phyloP scores from a whole-genome alignment of 2,888 invertebrate species.

The Campaea margaritaria region DNA sequence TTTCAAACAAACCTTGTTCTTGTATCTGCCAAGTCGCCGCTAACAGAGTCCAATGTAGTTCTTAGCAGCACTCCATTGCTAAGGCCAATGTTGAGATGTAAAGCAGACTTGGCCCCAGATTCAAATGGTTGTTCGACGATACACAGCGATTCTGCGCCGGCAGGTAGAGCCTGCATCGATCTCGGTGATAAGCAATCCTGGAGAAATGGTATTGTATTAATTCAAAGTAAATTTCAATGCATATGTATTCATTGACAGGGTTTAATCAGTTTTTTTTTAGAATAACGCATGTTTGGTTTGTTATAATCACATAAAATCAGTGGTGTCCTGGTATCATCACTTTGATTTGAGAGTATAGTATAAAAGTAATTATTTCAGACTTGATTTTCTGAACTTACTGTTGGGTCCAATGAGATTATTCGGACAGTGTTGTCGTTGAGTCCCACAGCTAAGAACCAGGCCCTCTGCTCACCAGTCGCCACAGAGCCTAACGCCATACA shows the following conservation, averaged over 20 bases:
- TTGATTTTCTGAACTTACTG: slow-evolving; percentile 80
- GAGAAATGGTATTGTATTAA: slow-evolving; percentile 34
- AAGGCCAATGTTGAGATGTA: slow-evolving; percentile 98
- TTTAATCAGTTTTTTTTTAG: slow-evolving; percentile 66
- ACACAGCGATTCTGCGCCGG: slow-evolving; percentile 97
- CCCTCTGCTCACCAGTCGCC: slow-evolving; percentile 96
- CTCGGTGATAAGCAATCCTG: slow-evolving; percentile 97
- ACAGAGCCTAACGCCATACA: slow-evolving; percentile 99
- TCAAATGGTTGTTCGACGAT: slow-evolving; percentile 94
- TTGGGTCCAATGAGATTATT: slow-evolving; percentile 98
- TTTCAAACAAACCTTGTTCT: slow-evolving; percentile 89
- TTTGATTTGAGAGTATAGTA: slow-evolving; percentile 4
- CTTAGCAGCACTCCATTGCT: slow-evolving; percentile 98
- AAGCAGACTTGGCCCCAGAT: slow-evolving; percentile 88
- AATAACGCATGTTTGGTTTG: slow-evolving; percentile 83
- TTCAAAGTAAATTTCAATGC: neutral
- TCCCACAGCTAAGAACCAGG: slow-evolving; percentile 98
- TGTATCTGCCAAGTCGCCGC: slow-evolving; percentile 98
- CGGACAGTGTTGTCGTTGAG: slow-evolving; percentile 98
- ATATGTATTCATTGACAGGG: neutral
- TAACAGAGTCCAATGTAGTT: slow-evolving; percentile 97
- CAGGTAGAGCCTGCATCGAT: slow-evolving; percentile 98
- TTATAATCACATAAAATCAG: slow-evolving; percentile 79
- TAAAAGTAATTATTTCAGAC: neutral
- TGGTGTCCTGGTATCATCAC: slow-evolving; percentile 85